Evolutionary conservation across 2,888 invertebrate genomes (phyloP).

Genomic region (Strigamia transsilvanica): DNA sequence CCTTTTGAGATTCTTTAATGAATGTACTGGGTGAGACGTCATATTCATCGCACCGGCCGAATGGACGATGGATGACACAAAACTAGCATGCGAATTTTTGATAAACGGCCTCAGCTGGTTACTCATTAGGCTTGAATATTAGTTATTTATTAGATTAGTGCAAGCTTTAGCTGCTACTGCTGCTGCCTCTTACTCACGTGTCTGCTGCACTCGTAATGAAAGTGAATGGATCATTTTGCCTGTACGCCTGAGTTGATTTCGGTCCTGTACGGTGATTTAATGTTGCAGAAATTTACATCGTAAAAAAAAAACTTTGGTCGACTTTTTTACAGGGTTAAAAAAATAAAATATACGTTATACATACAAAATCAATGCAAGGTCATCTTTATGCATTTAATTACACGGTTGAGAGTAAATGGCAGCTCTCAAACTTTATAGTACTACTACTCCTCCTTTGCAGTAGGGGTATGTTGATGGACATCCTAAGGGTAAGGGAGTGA

Average conservation of each 20-base stretch:
- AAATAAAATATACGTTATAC: not conserved
- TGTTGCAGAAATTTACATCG: constrained; percentile 47
- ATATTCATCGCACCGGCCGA: not conserved
- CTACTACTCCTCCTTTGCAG: constrained; percentile 27
- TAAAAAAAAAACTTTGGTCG: not conserved
- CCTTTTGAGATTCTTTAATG: constrained; percentile 14
- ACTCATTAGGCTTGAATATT: constrained; percentile 45
- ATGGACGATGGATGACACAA: constrained; percentile 29
- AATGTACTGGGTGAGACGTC: constrained; percentile 4
- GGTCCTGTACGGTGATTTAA: constrained; percentile 43
- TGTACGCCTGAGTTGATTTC: constrained; percentile 23
- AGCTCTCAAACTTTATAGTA: not conserved
- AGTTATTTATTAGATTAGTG: constrained; percentile 48
- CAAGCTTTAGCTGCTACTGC: constrained; percentile 22
- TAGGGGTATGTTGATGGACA: constrained; percentile 40
- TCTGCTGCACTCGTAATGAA: constrained; percentile 39
- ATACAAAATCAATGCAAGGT: not conserved
- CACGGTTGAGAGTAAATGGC: constrained; percentile 6
- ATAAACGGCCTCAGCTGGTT: constrained; percentile 38
- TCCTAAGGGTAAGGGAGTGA: constrained; percentile 44
- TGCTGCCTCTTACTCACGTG: constrained; percentile 14
- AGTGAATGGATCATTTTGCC: constrained; percentile 48
- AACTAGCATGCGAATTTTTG: constrained; percentile 15
- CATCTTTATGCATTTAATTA: constrained; percentile 36
- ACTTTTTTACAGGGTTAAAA: constrained; percentile 7